phyloP scores from a whole-genome alignment of 2,888 invertebrate species.

The Perithous albicinctus region DNA sequence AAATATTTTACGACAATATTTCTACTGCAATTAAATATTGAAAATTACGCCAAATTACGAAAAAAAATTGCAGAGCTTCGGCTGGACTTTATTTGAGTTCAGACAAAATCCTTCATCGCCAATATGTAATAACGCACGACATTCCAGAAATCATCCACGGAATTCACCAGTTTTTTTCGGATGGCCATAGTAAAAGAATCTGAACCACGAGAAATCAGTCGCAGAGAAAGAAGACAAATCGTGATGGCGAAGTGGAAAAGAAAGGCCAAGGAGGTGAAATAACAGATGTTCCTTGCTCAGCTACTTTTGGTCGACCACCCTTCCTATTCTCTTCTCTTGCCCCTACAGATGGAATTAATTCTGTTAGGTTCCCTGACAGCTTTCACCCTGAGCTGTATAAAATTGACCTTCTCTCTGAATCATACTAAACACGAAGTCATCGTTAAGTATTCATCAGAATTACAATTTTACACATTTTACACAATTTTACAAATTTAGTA shows the following conservation, averaged over 20 bases:
- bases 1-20: too few relatives aligned
- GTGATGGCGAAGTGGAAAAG: background rate
- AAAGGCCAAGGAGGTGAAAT: slow-evolving; percentile 2
- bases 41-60: background rate
- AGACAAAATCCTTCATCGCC: background rate
- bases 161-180: background rate
- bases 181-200: background rate
- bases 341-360: background rate
- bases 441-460: background rate
- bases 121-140: background rate
- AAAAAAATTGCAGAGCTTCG: background rate
- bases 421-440: background rate
- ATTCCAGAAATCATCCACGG: background rate
- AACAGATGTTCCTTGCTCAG: slow-evolving; percentile 34
- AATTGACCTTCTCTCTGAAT: background rate
- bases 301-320: slow-evolving; percentile 7
- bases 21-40: too few relatives aligned
- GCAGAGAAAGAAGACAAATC: background rate
- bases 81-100: background rate
- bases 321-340: background rate
- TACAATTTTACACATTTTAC: too few relatives aligned
- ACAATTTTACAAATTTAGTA: too few relatives aligned
- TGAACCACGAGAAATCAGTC: background rate
- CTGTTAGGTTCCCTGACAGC: background rate
- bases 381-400: background rate